These are phyloP conservation scores for Lagopus leucura DNA, from an alignment of 2,113 vertebrate genomes.

Conservation along the genomic window DNA sequence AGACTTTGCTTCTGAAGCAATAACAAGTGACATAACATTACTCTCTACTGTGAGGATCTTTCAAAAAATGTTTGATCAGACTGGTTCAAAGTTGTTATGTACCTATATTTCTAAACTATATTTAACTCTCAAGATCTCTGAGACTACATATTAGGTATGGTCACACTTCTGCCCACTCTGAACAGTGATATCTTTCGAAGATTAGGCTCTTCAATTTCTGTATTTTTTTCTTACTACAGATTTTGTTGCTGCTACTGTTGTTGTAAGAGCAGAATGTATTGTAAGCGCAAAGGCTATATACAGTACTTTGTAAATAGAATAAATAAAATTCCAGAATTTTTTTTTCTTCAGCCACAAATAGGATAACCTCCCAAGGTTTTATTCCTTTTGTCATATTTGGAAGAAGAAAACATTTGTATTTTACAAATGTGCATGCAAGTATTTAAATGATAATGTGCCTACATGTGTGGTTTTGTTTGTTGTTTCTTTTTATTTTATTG, in stretches of 20 bases:
- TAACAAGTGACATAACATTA: background rate
- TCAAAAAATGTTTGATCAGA: constrained; percentile 6
- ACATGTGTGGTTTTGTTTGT: background rate
- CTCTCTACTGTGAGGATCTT: background rate
- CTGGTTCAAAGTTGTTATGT: background rate
- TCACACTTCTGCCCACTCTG: constrained; percentile 2
- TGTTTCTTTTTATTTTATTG: background rate
- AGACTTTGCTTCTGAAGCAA: constrained; percentile 18
- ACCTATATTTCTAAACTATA: constrained; percentile 20
- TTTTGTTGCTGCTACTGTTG: background rate
- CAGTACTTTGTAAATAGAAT: background rate
- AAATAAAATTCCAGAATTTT: background rate
- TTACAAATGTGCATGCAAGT: background rate
- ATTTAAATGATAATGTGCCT: background rate
- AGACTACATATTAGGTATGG: constrained; percentile 53
- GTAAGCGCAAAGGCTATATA: background rate
- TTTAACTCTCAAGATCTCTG: constrained; percentile 19
- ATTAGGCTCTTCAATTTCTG: constrained; percentile 24
- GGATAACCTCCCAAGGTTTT: background rate
- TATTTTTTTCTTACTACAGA: background rate
- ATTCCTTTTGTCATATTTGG: background rate
- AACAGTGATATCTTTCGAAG: constrained; percentile 34
- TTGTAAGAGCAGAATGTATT: constrained; percentile 12
- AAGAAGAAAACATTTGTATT: background rate
- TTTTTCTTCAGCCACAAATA: background rate